phyloP scores from a whole-genome alignment of 2,113 vertebrate genomes.

The Paralichthys olivaceus region DNA sequence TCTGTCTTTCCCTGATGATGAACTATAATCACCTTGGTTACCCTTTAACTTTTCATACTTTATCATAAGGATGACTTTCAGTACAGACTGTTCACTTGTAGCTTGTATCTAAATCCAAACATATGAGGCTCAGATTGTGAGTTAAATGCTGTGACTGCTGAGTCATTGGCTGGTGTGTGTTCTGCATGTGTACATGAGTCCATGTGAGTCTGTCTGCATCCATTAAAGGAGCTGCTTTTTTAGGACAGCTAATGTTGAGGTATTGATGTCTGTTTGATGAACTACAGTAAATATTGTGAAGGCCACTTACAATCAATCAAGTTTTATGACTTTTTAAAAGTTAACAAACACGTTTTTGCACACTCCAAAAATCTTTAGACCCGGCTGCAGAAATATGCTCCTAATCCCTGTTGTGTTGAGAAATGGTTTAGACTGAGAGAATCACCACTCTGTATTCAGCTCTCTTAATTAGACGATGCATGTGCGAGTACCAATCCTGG shows the following conservation, averaged over 20 bases:
- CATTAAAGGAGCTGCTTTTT: conserved; percentile 12
- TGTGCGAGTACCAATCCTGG: conserved; percentile 31
- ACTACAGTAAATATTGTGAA: conserved; percentile 22
- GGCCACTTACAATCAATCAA: background rate
- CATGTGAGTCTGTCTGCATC: background rate
- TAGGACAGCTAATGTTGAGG: background rate
- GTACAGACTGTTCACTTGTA: conserved; percentile 14
- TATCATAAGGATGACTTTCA: background rate
- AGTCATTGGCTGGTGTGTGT: conserved; percentile 28
- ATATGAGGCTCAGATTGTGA: background rate
- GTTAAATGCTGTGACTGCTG: background rate
- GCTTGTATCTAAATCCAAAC: conserved; percentile 15
- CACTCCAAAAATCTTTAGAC: background rate
- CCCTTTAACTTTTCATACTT: too few species aligned
- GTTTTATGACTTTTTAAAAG: conserved; percentile 22
- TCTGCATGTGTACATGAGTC: background rate
- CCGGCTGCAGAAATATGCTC: background rate
- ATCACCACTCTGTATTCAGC: conserved; percentile 9
- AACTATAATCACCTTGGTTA: too few species aligned
- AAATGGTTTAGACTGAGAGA: conserved; percentile 11
- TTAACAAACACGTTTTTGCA: background rate
- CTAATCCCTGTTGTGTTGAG: conserved; percentile 26
- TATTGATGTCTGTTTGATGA: conserved; percentile 16
- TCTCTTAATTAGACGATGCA: conserved; percentile 34
- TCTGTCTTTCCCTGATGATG: too few species aligned